Evolutionary conservation across 2,888 invertebrate genomes (phyloP).

Genomic region (Melinopterus prodromus): DNA sequence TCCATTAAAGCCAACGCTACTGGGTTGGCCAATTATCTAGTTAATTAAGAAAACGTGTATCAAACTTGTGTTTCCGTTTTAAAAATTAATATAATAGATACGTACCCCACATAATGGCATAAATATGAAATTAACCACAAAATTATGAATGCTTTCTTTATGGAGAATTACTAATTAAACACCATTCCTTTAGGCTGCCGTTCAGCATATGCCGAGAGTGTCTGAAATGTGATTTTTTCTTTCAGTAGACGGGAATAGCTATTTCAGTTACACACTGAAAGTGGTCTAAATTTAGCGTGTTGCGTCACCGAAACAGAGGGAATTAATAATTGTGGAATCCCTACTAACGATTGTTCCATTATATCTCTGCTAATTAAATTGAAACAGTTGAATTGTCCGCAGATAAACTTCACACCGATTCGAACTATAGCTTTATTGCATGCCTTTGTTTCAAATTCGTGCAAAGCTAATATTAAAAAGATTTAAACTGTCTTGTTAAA

Average conservation of each 20-base stretch:
- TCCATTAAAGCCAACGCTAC: background rate
- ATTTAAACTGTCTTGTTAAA: background rate
- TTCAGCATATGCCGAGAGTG: background rate
- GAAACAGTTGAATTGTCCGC: background rate
- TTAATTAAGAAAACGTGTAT: background rate
- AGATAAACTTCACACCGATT: background rate
- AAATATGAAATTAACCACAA: background rate
- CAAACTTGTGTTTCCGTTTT: constrained; percentile 8
- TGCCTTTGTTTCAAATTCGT: background rate
- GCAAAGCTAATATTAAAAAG: background rate
- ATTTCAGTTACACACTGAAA: constrained; percentile 36
- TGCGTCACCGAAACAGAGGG: constrained; percentile 33
- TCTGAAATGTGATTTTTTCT: constrained; percentile 25
- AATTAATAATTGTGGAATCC: background rate
- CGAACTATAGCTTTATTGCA: background rate
- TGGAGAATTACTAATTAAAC: background rate
- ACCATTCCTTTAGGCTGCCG: background rate
- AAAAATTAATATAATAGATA: background rate
- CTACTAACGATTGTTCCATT: background rate
- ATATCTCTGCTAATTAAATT: background rate
- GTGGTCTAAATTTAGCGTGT: constrained; percentile 35
- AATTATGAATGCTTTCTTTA: background rate
- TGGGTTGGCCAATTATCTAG: background rate
- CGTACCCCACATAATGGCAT: constrained; percentile 10
- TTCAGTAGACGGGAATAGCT: constrained; percentile 35